Evolutionary conservation across 2,113 vertebrate species (phyloP), one percentile per base, ranked within the genome.

Genomic region (Oryzias curvinotus): DNA sequence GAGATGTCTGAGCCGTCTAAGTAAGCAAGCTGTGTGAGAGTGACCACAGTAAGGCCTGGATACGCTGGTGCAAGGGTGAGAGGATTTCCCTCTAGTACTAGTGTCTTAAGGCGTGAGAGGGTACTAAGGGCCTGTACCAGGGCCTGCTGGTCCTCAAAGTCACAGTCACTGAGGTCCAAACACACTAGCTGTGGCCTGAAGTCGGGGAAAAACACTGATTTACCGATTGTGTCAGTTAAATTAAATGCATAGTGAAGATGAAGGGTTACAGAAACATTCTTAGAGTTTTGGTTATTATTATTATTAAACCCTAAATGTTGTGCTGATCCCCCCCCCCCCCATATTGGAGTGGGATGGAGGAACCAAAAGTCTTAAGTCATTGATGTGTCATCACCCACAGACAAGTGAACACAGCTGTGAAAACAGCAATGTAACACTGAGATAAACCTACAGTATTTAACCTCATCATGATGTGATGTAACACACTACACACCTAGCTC

Each of bases 141-240:
- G 54, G 25, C 45, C 50, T n/a, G 69, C 75, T 94, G 91, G 52
- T 91, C 83, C 0, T 79, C 84, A 70, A 98, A 91, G 52, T 65
- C 90, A 62, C 94, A 96, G 81, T 92, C 92, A 68, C 95, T 85
- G 85, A 98, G 84, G 84, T 96, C 95, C 73, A 98, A 90, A 57
- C 94, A 95, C 64, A 95, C 65, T 0, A 98, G 92, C 59, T 84
- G 86, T 47, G 94, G 95, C 95, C 95, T 98, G 50, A 50, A 21
- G 50, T 45, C 43, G 60, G 30, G 72, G n/a, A 68, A 36, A 42
- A 52, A 5, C 19, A 7, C 3, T 43, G 45, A 1, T 42, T 59
- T 60, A 43, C 43, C 5, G 52, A 25, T 26, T 14, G 19, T 65
- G 30, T 15, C 14, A 2, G 4, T 49, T 52, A 14, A 2, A 18